Conservation (phyloP, 2,113 vertebrate species). For the Macroglossus sobrinus region DNA sequence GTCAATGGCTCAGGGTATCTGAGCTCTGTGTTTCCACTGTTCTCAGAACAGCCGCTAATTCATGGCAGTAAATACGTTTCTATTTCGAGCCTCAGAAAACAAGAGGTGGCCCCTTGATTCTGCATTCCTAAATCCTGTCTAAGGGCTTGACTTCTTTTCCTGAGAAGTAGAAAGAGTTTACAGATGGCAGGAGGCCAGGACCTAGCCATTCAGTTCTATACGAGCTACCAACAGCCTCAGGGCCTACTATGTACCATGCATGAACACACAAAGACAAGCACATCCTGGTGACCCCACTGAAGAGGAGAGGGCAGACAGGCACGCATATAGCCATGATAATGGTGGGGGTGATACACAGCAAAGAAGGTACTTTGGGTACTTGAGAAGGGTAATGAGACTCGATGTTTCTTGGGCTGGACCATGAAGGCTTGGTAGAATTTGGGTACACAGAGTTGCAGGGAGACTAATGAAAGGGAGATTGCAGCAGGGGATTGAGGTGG, state of each 20-base stretch:
- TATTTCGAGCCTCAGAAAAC: constrained; percentile 45
- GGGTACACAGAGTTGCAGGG: not conserved
- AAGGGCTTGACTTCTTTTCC: not conserved
- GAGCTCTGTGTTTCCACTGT: constrained; percentile 6
- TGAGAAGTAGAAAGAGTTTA: not conserved
- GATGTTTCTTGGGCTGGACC: not conserved
- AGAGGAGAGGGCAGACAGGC: not conserved
- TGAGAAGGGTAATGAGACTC: not conserved
- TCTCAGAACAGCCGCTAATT: constrained; percentile 52
- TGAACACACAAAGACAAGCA: not conserved
- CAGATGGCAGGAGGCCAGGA: not conserved
- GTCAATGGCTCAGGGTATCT: constrained; percentile 48
- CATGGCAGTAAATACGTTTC: constrained; percentile 20
- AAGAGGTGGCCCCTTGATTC: not conserved
- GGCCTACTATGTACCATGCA: not conserved
- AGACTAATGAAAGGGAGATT: not conserved
- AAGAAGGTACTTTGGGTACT: not conserved
- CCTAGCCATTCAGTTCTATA: not conserved
- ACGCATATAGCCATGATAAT: not conserved
- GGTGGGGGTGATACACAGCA: too few species aligned
- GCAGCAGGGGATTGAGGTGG: not conserved
- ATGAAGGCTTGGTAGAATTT: not conserved
- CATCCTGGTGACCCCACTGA: not conserved
- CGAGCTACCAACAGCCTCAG: not conserved
- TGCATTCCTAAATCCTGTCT: not conserved